Percentiles rank a stretch among this genome's conserved stretches.
Evolutionary conservation across 2,888 invertebrate species (phyloP).

Genomic region (Chloroclysta siterata): DNA sequence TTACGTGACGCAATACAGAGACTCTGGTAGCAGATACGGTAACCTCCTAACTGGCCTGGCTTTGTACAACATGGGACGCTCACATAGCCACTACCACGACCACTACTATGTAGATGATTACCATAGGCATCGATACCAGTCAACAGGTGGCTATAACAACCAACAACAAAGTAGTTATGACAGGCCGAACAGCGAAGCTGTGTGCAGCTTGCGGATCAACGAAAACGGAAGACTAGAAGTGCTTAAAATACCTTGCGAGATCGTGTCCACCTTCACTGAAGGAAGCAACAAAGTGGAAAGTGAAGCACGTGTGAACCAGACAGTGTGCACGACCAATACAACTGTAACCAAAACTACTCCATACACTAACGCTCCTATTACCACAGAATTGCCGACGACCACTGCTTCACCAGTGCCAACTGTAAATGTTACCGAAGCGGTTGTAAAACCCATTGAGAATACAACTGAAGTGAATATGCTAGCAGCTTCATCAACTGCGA

Average conservation of each 20-base stretch:
- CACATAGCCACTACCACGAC: constrained; percentile 63
- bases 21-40: constrained; percentile 70
- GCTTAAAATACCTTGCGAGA: constrained; percentile 75
- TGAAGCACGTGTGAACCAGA: constrained; percentile 52
- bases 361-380: constrained; percentile 5
- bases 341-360: constrained; percentile 47
- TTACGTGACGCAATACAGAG: constrained; percentile 70
- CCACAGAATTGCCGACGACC: constrained; percentile 16
- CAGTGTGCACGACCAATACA: constrained; percentile 62
- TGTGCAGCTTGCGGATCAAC: constrained; percentile 65
- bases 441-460: constrained; percentile 15
- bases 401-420: constrained; percentile 13
- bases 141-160: constrained; percentile 27
- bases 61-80: constrained; percentile 74
- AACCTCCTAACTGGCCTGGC: constrained; percentile 72
- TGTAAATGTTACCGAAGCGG: constrained; percentile 24
- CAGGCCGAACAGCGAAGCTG: constrained; percentile 57
- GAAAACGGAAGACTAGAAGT: constrained; percentile 60
- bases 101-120: constrained; percentile 76
- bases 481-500: not conserved
- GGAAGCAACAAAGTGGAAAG: constrained; percentile 54
- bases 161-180: constrained; percentile 33
- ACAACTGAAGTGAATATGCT: not conserved
- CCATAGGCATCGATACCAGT: constrained; percentile 62
- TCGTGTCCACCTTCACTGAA: constrained; percentile 75